Conservation (phyloP, 2,113 vertebrate genomes). For the Burhinus oedicnemus region DNA sequence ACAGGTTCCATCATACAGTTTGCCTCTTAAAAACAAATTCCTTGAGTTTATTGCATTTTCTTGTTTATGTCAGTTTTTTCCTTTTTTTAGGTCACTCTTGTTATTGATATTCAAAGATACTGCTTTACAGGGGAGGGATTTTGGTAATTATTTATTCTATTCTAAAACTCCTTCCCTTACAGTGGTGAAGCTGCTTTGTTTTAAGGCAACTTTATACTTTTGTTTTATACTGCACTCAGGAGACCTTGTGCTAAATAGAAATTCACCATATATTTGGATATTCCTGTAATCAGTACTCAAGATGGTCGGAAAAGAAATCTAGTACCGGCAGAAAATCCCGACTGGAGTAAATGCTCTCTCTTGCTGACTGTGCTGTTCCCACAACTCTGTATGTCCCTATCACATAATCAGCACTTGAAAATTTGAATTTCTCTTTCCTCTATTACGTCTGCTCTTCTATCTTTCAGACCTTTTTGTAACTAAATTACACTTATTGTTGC, state of each 20-base stretch:
- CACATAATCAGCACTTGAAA: slow-evolving; percentile 11
- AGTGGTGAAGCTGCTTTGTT: not conserved
- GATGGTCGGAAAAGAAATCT: not conserved
- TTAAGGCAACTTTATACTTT: not conserved
- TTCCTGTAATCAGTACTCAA: not conserved
- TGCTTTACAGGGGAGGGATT: not conserved
- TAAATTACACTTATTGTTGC: slow-evolving; percentile 39
- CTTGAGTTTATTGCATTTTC: not conserved
- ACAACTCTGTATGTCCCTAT: not conserved
- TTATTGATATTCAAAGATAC: not conserved
- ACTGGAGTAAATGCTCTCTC: not conserved
- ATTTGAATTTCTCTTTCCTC: slow-evolving; percentile 3
- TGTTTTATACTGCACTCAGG: not conserved
- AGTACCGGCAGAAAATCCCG: not conserved
- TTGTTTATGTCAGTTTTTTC: not conserved
- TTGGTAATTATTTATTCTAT: not conserved
- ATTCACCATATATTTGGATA: not conserved
- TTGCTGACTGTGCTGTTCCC: not conserved
- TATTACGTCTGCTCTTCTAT: not conserved
- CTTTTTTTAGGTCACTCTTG: not conserved
- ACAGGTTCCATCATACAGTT: not conserved
- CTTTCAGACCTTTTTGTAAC: slow-evolving; percentile 20
- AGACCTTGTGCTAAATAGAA: not conserved
- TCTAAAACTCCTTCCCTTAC: not conserved
- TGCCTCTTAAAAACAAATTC: not conserved